phyloP scores from a whole-genome alignment of 2,797 vertebrate species.

The Pipistrellus kuhlii region DNA sequence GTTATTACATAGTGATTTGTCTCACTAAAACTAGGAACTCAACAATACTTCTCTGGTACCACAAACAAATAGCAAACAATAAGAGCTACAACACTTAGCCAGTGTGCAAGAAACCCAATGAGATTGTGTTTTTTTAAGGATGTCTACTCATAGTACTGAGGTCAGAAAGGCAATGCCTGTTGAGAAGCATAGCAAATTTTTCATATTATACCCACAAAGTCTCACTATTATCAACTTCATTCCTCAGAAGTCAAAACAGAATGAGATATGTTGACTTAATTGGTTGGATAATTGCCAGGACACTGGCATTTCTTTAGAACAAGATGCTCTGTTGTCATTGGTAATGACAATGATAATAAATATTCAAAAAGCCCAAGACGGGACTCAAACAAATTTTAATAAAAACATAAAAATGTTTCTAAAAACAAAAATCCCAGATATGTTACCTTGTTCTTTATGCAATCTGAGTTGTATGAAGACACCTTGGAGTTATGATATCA shows the following conservation, averaged over 20 bases:
- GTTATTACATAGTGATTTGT: background rate
- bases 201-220: background rate
- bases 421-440: no score
- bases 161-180: background rate
- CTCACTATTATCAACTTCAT: no score
- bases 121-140: background rate
- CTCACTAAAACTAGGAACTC: background rate
- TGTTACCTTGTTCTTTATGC: no score
- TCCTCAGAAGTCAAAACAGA: no score
- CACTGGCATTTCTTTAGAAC: background rate
- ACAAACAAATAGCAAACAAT: background rate
- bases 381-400: background rate
- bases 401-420: background rate
- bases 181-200: background rate
- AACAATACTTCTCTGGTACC: background rate
- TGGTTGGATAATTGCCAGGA: no score
- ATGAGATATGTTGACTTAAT: no score
- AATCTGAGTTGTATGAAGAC: no score
- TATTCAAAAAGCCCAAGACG: background rate
- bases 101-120: background rate
- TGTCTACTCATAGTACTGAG: background rate
- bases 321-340: background rate
- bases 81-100: background rate
- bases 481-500: no score
- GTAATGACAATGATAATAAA: background rate